These are phyloP conservation scores for Pygoscelis adeliae DNA, from an alignment of 2,113 vertebrate genomes.

Conservation along the genomic window DNA sequence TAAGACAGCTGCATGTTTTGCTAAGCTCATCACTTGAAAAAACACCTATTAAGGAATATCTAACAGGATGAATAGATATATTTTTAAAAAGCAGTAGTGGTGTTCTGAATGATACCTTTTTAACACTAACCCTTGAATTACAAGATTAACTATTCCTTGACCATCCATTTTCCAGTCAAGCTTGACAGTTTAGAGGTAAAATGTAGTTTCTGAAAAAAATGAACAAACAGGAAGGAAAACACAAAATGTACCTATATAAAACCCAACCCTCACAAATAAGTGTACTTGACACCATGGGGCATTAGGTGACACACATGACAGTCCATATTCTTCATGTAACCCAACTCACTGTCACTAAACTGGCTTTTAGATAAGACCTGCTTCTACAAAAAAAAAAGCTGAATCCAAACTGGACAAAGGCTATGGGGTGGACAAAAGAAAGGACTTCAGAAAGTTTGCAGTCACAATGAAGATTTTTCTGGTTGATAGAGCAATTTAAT, in stretches of 20 bases:
- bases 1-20: neutral
- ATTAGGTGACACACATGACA: neutral
- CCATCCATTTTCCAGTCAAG: neutral
- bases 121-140: neutral
- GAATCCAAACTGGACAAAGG: neutral
- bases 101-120: neutral
- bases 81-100: neutral
- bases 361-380: neutral
- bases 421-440: accelerated
- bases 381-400: neutral
- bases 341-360: neutral
- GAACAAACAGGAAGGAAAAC: neutral
- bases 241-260: neutral
- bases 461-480: neutral
- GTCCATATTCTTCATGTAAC: neutral
- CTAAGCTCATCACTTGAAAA: neutral
- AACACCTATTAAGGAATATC: neutral
- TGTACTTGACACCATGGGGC: neutral
- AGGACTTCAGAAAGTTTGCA: neutral
- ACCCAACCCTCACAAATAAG: neutral
- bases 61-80: neutral
- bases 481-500: neutral
- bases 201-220: neutral
- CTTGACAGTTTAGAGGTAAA: neutral
- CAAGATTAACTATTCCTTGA: neutral